These are phyloP conservation scores for Leucophenga montana DNA, from an alignment of 2,888 invertebrate genomes.

Conservation along the genomic window DNA sequence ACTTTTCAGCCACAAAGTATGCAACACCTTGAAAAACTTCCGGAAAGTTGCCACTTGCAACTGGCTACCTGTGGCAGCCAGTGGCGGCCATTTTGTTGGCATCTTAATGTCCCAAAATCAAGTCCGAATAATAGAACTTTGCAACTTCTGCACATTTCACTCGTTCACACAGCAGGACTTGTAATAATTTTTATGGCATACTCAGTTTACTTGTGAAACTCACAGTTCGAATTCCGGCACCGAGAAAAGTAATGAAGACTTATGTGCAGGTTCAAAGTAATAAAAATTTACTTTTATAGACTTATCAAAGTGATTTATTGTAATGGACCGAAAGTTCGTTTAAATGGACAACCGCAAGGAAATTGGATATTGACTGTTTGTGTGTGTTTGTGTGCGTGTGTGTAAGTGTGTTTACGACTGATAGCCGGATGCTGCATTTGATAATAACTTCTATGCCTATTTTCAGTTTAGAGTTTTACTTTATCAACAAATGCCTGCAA, in stretches of 20 bases:
- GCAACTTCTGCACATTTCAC: neutral
- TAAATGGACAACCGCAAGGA: neutral
- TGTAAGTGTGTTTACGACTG: neutral
- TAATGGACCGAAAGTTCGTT: slow-evolving; percentile 28
- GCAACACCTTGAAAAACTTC: no score
- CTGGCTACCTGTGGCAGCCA: slow-evolving; percentile 19
- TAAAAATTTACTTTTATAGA: slow-evolving; percentile 40
- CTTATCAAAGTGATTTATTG: slow-evolving; percentile 42
- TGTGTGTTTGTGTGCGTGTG: no score
- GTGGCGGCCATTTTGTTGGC: no score
- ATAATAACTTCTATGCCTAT: neutral
- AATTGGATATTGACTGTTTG: slow-evolving; percentile 30
- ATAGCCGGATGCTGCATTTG: neutral
- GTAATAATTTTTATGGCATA: no score
- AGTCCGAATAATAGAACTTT: no score
- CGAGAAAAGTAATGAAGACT: slow-evolving; percentile 33
- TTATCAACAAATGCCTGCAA: slow-evolving; percentile 9
- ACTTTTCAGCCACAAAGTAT: no score
- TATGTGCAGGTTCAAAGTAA: slow-evolving; percentile 37
- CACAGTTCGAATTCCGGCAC: no score
- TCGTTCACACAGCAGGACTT: neutral
- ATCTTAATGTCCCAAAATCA: no score
- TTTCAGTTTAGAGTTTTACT: no score
- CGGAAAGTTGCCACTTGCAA: no score
- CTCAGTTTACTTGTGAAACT: no score